Evolutionary conservation across 1,140 invertebrate species (phyloP).

Genomic region (Globodera ellingtonae): DNA sequence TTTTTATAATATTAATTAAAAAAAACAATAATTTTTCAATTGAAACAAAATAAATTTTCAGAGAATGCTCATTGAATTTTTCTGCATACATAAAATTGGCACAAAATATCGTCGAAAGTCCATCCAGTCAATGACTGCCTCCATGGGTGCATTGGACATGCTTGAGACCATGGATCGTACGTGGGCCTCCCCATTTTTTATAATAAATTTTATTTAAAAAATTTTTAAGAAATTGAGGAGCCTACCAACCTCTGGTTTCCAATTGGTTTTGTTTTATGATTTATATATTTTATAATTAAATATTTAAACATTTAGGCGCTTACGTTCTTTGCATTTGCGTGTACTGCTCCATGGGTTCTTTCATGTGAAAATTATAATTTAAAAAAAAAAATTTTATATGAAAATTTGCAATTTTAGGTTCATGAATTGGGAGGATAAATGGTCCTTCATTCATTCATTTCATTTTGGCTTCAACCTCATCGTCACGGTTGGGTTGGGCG

Average conservation of each 20-base stretch:
- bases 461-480: conserved; percentile 65
- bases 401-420: conserved; percentile 15
- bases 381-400: background rate
- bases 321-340: conserved; percentile 64
- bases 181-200: conserved; percentile 11
- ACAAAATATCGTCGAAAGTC: conserved; percentile 54
- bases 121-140: conserved; percentile 57
- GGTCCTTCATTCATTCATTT: conserved; percentile 65
- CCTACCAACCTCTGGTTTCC: conserved; percentile 62
- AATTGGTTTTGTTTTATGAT: conserved; percentile 45
- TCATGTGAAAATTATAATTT: conserved; percentile 52
- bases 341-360: conserved; percentile 64
- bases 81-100: conserved; percentile 53
- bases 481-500: conserved; percentile 62
- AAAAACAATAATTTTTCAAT: no score
- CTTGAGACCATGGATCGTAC: conserved; percentile 40
- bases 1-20: no score
- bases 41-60: conserved; percentile 17
- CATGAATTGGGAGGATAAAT: conserved; percentile 56
- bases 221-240: conserved; percentile 11
- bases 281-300: background rate
- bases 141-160: conserved; percentile 55
- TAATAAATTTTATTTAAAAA: background rate
- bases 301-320: conserved; percentile 46
- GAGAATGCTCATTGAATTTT: conserved; percentile 46